Evolutionary conservation across 1,140 invertebrate species (phyloP), one percentile per base, ranked within the genome.

Genomic region (Pogonomyrmex californicus): DNA sequence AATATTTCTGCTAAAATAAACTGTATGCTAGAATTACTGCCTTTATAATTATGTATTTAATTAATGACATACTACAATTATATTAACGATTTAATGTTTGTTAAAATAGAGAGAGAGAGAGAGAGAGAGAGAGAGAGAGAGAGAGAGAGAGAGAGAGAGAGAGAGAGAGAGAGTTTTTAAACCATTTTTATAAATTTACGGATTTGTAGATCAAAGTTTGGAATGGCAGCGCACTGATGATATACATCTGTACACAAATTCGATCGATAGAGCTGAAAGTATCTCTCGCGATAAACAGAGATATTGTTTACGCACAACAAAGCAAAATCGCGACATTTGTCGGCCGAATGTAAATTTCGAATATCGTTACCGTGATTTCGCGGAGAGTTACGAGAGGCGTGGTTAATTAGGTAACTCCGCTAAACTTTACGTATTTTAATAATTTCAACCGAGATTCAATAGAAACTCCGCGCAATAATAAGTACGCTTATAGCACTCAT

Each of bases 381-480:
- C 51, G 38, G 41, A 62, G 41, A 62, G 30, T 56, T 81, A 68
- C 47, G 30, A 12, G 51, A 49, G 1, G 17, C 10, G 54, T 38
- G 68, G 44, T 9, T 83, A 83, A 75, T 83, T 73, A 83, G 41
- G n/a, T 60, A 83, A 75, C 79, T 73, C 14, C 4, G 30, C n/a
- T 73, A 23, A 68, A 81, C 63, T 70, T 70, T 1, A 70, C 54
- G 68, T 60, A 62, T 83, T 81, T 83, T 83, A 75, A 83, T 83
- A 83, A 83, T 83, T 83, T 75, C 33, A 17, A 62, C 51, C 30
- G 54, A 60, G 30, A 83, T 83, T 83, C 79, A 75, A 83, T 73
- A 75, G 41, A 23, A 17, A 49, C 12, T 5, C 51, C 47, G 41
- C 66, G 51, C 41, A 58, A 82, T 82, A 82, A 73, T 73, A 71